These are phyloP conservation scores for Plusia festucae DNA, from an alignment of 2,888 invertebrate species.

Conservation along the genomic window DNA sequence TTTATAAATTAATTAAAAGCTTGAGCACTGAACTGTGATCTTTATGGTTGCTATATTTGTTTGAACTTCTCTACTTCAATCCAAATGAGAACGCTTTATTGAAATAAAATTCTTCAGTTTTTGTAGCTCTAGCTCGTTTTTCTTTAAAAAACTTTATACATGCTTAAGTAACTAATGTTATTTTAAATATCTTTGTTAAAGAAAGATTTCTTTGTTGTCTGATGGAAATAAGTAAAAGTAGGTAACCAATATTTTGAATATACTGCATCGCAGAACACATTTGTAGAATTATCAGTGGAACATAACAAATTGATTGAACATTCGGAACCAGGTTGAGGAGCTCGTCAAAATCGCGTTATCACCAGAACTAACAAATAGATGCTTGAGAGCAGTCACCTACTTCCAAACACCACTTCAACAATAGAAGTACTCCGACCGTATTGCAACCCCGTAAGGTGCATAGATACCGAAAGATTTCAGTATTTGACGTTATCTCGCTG, in stretches of 20 bases:
- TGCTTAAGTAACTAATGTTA: constrained; percentile 17
- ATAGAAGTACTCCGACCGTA: constrained; percentile 33
- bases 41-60: background rate
- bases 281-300: constrained; percentile 29
- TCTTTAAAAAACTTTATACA: no score
- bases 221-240: background rate
- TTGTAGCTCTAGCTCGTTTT: no score
- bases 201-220: constrained; percentile 9
- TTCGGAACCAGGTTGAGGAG: constrained; percentile 56
- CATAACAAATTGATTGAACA: constrained; percentile 61
- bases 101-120: constrained; percentile 11
- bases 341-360: constrained; percentile 80
- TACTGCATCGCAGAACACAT: background rate
- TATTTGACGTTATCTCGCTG: constrained; percentile 55
- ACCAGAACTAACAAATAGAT: constrained; percentile 67
- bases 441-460: constrained; percentile 58
- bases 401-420: constrained; percentile 43
- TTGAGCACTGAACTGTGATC: background rate
- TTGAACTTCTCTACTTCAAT: background rate
- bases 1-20: background rate
- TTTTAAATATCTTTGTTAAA: constrained; percentile 8
- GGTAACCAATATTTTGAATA: background rate
- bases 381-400: constrained; percentile 46
- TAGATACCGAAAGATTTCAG: constrained; percentile 35
- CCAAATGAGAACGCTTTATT: constrained; percentile 16